These are phyloP conservation scores for Pempheris klunzingeri DNA, from an alignment of 2,797 vertebrate genomes.

Conservation along the genomic window DNA sequence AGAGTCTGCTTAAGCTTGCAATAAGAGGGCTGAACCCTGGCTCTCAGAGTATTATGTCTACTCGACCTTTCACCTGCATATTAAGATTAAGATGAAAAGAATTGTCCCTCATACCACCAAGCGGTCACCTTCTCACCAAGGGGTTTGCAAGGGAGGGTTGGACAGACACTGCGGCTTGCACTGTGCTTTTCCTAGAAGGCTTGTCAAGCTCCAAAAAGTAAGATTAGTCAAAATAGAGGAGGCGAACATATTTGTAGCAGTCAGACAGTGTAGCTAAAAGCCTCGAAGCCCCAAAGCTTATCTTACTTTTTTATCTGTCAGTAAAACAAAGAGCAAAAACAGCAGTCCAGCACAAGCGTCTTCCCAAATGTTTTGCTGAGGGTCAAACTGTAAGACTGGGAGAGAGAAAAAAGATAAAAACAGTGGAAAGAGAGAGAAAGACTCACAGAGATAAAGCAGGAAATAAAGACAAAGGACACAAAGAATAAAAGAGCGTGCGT, in stretches of 20 bases:
- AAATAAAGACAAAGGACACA: conserved; percentile 9
- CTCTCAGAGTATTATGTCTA: not conserved
- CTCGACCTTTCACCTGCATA: conserved; percentile 31
- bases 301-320: not conserved
- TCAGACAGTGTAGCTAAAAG: conserved; percentile 1
- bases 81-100: conserved; percentile 28
- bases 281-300: not conserved
- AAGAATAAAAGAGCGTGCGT: conserved; percentile 13
- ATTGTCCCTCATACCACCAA: not conserved
- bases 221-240: conserved; percentile 6
- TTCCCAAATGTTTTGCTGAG: conserved; percentile 24
- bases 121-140: not conserved
- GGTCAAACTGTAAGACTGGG: conserved; percentile 18
- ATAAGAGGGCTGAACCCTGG: not conserved
- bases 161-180: not conserved
- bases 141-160: not conserved
- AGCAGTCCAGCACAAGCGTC: not conserved
- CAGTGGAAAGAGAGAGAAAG: not conserved
- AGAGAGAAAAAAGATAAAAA: not conserved
- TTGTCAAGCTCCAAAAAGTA: conserved; percentile 9
- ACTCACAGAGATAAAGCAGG: not conserved
- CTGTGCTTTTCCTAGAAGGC: not conserved
- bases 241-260: not conserved
- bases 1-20: conserved; percentile 1
- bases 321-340: conserved; percentile 1